A percentile compares a stretch with the other conserved stretches of the same genome.
phyloP scores from a whole-genome alignment of 2,113 vertebrate genomes.

The Himantopus leucocephalus region DNA sequence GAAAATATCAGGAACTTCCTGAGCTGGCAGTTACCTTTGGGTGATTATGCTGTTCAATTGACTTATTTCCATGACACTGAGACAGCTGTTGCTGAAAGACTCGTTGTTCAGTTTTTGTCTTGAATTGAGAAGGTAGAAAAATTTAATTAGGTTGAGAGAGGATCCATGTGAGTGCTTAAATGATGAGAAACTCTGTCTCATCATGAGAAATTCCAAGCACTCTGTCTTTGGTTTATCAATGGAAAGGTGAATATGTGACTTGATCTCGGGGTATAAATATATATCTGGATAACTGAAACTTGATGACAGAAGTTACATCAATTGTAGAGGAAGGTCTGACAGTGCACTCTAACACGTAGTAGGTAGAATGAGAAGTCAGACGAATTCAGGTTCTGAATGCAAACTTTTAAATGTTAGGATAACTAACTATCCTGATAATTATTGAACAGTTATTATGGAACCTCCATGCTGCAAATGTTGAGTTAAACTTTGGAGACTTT shows the following conservation, averaged over 20 bases:
- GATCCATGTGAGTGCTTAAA: neutral
- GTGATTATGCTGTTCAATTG: neutral
- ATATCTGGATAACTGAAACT: neutral
- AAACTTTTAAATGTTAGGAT: neutral
- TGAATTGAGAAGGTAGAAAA: neutral
- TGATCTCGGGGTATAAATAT: neutral
- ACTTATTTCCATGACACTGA: neutral
- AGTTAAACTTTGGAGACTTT: neutral
- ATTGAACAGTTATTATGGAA: neutral
- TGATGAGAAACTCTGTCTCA: neutral
- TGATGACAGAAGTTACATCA: neutral
- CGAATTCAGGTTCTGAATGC: neutral
- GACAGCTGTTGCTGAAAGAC: neutral
- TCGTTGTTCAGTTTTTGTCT: neutral
- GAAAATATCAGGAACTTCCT: neutral
- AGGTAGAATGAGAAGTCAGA: neutral
- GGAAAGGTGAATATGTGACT: neutral
- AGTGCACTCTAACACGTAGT: neutral
- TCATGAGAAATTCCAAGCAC: neutral
- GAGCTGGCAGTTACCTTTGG: neutral
- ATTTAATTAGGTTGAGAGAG: neutral
- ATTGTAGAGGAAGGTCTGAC: neutral
- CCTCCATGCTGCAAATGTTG: neutral
- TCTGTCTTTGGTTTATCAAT: neutral
- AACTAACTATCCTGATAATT: neutral